Conservation (phyloP, 2,888 invertebrate species). For the Cephus runcator region DNA sequence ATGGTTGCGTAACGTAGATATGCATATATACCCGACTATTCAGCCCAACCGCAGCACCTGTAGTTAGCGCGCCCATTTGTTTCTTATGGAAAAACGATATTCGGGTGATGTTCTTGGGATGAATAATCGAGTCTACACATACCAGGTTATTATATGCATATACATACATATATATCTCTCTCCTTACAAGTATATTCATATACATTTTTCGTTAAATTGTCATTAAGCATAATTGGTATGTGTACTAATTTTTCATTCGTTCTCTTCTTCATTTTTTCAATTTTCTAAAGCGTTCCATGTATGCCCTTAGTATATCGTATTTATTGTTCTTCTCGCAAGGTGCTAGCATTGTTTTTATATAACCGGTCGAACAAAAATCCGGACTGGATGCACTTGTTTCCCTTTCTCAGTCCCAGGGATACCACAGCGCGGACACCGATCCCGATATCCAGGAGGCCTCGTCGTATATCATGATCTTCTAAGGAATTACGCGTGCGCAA, state of each 20-base stretch:
- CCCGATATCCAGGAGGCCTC: constrained; percentile 54
- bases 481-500: constrained; percentile 27
- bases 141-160: background rate
- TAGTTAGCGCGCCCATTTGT: background rate
- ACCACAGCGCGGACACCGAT: constrained; percentile 56
- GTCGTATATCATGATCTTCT: constrained; percentile 55
- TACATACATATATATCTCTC: background rate
- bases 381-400: constrained; percentile 59
- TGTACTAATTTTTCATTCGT: background rate
- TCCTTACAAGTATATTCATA: background rate
- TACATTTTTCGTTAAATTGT: background rate
- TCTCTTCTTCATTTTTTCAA: constrained; percentile 12
- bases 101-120: background rate
- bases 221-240: background rate
- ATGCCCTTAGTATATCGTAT: constrained; percentile 17
- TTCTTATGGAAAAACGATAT: background rate
- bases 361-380: background rate
- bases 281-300: constrained; percentile 15
- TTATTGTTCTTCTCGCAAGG: background rate
- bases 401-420: constrained; percentile 59
- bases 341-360: constrained; percentile 7
- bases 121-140: too few species aligned
- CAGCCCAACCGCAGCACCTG: too few species aligned
- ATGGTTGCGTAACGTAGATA: background rate
- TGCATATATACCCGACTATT: background rate